phyloP scores from a whole-genome alignment of 2,113 vertebrate species.

The Anolis sagrei region DNA sequence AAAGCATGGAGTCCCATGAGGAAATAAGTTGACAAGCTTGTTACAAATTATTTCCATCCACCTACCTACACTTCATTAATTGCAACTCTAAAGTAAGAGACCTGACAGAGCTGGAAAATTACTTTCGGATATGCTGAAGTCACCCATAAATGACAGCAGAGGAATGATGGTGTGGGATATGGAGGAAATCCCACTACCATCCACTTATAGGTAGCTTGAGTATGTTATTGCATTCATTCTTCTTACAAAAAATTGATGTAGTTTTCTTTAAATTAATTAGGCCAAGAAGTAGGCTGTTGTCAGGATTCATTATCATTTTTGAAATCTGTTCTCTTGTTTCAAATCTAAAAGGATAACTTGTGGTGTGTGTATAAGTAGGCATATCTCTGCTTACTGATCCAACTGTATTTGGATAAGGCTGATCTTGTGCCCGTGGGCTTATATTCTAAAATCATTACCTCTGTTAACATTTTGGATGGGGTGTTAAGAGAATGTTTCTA shows the following conservation, averaged over 20 bases:
- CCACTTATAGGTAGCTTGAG: neutral
- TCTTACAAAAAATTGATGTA: neutral
- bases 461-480: neutral
- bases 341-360: neutral
- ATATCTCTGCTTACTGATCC: neutral
- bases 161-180: neutral
- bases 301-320: neutral
- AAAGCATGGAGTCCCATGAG: neutral
- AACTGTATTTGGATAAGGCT: neutral
- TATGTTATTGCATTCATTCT: neutral
- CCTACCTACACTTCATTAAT: neutral
- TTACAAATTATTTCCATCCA: neutral
- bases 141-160: neutral
- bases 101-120: neutral
- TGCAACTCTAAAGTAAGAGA: neutral
- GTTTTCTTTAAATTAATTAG: no score
- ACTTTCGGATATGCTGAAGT: neutral
- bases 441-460: neutral
- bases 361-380: neutral
- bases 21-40: neutral
- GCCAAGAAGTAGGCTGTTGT: neutral
- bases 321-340: neutral
- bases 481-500: neutral
- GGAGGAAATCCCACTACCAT: neutral
- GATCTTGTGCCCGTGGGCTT: neutral